Evolutionary conservation across 2,113 vertebrate genomes (phyloP).

Genomic region (Calypte anna): DNA sequence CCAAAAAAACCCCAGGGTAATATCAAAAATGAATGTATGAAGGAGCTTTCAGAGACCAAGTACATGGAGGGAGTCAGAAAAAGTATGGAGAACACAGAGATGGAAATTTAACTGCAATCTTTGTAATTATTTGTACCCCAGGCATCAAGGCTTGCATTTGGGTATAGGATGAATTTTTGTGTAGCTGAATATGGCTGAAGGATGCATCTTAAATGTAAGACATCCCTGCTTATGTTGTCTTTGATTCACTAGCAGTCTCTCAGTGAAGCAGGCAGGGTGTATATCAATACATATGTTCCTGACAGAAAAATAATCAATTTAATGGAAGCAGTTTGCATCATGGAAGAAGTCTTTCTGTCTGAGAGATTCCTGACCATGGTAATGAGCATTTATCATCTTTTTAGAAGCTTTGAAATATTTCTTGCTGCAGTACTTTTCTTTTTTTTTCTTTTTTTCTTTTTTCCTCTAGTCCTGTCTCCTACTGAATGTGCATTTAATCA

Average conservation of each 20-base stretch:
- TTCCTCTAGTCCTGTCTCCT: background rate
- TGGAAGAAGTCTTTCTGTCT: constrained; percentile 7
- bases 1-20: background rate
- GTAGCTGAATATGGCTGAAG: background rate
- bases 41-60: background rate
- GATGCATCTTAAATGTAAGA: background rate
- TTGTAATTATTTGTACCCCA: background rate
- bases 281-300: background rate
- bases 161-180: background rate
- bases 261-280: background rate
- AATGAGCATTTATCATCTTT: constrained; percentile 17
- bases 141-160: background rate
- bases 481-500: constrained; percentile 1
- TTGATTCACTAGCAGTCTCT: background rate
- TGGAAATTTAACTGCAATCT: background rate
- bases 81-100: background rate
- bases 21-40: background rate
- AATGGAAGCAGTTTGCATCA: constrained; percentile 16
- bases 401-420: constrained; percentile 17
- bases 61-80: background rate
- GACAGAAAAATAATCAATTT: constrained; percentile 7
- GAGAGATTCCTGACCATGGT: background rate
- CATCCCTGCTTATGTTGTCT: background rate
- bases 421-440: background rate
- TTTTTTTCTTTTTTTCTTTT: background rate